A percentile compares a stretch with the other conserved stretches of the same genome.
phyloP scores from a whole-genome alignment of 2,888 invertebrate species.

The Oasisia sp. region DNA sequence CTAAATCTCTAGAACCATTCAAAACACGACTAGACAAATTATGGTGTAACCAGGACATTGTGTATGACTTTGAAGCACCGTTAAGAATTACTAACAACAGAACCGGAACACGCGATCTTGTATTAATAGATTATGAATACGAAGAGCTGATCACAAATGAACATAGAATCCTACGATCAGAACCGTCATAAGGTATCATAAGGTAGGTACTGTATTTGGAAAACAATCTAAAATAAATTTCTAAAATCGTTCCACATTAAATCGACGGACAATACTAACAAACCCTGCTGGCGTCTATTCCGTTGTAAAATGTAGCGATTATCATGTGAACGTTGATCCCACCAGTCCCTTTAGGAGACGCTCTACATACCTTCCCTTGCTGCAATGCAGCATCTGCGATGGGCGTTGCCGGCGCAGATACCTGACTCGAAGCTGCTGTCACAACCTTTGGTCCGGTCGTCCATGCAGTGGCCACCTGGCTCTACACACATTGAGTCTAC shows the following conservation, averaged over 20 bases:
- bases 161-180: too few species aligned
- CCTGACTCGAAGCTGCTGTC: not conserved
- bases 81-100: too few species aligned
- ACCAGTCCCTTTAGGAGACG: not conserved
- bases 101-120: too few species aligned
- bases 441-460: not conserved
- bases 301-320: not conserved
- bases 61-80: too few species aligned
- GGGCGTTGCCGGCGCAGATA: not conserved
- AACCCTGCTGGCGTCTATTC: not conserved
- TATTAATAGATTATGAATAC: too few species aligned
- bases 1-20: too few species aligned
- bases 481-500: not conserved
- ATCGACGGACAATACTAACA: not conserved
- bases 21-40: too few species aligned
- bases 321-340: not conserved
- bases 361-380: not conserved
- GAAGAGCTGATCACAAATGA: too few species aligned
- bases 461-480: not conserved
- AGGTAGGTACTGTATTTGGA: too few species aligned
- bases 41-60: too few species aligned
- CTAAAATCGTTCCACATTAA: not conserved
- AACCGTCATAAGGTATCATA: too few species aligned
- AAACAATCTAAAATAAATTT: not conserved
- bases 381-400: not conserved